Evolutionary conservation across 2,797 vertebrate genomes (phyloP), one percentile per base, ranked within the genome.

Genomic region (Microtus obscurus): DNA sequence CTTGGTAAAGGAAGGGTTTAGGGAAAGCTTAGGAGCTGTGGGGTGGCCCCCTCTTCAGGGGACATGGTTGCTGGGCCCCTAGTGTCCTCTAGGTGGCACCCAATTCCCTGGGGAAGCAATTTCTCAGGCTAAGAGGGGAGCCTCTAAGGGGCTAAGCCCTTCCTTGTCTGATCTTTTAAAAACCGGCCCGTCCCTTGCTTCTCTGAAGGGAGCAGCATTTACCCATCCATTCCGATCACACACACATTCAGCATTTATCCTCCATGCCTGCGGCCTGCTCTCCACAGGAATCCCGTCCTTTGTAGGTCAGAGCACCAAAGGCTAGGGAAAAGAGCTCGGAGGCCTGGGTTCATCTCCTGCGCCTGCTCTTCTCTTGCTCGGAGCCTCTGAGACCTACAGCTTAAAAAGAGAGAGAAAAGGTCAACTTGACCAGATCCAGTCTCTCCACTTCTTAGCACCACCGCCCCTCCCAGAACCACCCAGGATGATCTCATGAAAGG

Each of bases 51-150:
- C 21, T 78, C 65, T 53, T 48, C n/a, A 1, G 5, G 77, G 43
- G 21, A 81, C 2, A 6, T 51, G 16, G 81, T 19, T 95, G 91
- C 83, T 45, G 87, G 43, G 59, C 43, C 76, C 43, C 80, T 10
- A 0, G 53, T 29, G 86, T 86, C 96, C 96, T 96, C 94, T 95
- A 96, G 97, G 77, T 95, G 95, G 96, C 71, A 8, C 83, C 87
- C 91, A 91, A 79, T 53, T 96, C 97, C 93, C 96, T 95, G 69
- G 90, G 89, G 95, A 94, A 88, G 12, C 14, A 21, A 83, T 67
- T 29, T 73, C 48, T 40, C 73, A 27, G 19, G 59, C 12, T 53
- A 81, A 29, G 23, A 69, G 67, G 43, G 31, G 34, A 16, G 4
- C 25, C 78, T 91, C n/a, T 27, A 27, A 74, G 53, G 29, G 78